phyloP scores from a whole-genome alignment of 2,888 invertebrate species.

The Synergus itoensis region DNA sequence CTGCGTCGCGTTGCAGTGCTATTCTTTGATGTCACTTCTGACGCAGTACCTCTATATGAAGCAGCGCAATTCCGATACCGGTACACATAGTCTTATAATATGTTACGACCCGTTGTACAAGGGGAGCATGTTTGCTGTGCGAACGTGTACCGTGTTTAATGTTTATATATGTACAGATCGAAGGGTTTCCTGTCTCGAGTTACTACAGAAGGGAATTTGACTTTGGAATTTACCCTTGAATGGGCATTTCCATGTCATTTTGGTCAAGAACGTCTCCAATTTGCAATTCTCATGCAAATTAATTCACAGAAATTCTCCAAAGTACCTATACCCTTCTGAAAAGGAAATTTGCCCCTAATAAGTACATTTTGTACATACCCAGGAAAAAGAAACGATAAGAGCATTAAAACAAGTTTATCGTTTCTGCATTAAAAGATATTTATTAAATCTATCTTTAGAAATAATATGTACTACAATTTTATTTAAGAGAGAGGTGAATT shows the following conservation, averaged over 20 bases:
- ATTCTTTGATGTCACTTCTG: constrained; percentile 52
- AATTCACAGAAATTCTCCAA: not conserved
- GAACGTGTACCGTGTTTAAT: constrained; percentile 43
- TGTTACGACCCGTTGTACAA: constrained; percentile 40
- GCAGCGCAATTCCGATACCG: constrained; percentile 44
- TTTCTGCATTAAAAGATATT: not conserved
- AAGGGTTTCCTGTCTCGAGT: constrained; percentile 44
- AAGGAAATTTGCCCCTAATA: not conserved
- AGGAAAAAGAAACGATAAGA: not conserved
- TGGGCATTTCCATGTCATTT: not conserved
- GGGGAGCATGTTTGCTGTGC: constrained; percentile 43
- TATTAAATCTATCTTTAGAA: not conserved
- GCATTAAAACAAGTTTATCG: not conserved
- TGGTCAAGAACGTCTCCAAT: not conserved
- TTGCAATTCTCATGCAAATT: not conserved
- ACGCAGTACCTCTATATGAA: constrained; percentile 43
- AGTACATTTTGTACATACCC: not conserved
- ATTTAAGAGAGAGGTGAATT: not conserved
- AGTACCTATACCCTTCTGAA: not conserved
- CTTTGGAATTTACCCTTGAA: constrained; percentile 43
- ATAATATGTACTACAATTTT: constrained; percentile 7
- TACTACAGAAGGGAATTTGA: constrained; percentile 44
- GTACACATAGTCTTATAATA: constrained; percentile 46
- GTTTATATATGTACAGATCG: constrained; percentile 36
- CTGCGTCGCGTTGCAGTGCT: constrained; percentile 52